Evolutionary conservation across 2,797 vertebrate species (phyloP), one percentile per base, ranked within the genome.

Genomic region (Halcyon badia): DNA sequence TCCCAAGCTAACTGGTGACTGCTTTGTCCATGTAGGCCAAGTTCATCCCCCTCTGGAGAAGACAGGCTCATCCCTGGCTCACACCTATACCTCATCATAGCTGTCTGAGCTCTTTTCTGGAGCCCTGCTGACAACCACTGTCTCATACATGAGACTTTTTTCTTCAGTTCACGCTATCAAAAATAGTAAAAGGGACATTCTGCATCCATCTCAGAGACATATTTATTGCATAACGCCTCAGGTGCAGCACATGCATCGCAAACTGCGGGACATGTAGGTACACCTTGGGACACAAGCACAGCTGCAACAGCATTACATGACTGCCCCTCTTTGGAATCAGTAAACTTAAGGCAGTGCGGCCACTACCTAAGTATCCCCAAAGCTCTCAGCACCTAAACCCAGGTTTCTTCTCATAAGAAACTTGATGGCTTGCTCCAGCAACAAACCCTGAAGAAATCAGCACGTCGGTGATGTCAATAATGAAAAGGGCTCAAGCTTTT

Each of bases 401-500:
- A 61, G 9, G 41, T 39, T 84, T 54, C 41, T 54, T 64, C 24
- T 48, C 4, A 0, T n/a, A 75, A 80, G 21, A 52, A 73, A 30
- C 19, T 41, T 1, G 1, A 52, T 7, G 6, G 33, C 30, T 73
- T 73, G 25, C 61, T 87, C 51, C 62, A 79, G 26, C 22, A 75
- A 70, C 6, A 69, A 51, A 20, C 24, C 31, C 37, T 44, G 8
- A 87, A 72, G 51, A 54, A 68, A 77, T 12, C 65, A 82, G 48
- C 30, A n/a, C 0, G 0, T 17, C 7, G 37, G 24, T 39, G 22
- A 11, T 6, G 9, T 54, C 4, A 0, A 7, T 8, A 54, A 54
- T 4, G 11, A 54, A 62, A 57, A 68, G 10, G n/a, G n/a, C n/a
- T 86, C 42, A 64, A 54, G 13, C 19, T 42, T 35, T 33, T 31